Evolutionary conservation across 2,113 vertebrate genomes (phyloP).

Genomic region (Chaenogobius annularis): DNA sequence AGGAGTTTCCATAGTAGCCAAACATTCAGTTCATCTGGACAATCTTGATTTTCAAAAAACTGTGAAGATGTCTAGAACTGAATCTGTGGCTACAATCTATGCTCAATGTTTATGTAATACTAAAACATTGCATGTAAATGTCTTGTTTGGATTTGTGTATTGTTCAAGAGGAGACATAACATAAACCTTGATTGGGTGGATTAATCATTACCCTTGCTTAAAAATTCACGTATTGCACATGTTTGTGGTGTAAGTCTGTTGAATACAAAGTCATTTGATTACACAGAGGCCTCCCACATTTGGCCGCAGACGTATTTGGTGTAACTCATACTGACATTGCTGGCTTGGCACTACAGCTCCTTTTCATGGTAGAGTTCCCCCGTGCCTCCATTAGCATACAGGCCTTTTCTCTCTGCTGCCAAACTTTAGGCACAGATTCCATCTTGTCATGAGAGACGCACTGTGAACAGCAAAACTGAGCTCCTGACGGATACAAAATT

Average conservation of each 20-base stretch:
- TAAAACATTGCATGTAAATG: too few species aligned
- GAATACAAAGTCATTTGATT: slow-evolving; percentile 41
- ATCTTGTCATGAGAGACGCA: slow-evolving; percentile 50
- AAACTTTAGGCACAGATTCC: slow-evolving; percentile 67
- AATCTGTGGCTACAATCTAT: too few species aligned
- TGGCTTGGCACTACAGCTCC: slow-evolving; percentile 40
- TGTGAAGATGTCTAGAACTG: too few species aligned
- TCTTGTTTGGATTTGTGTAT: too few species aligned
- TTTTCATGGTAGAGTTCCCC: slow-evolving; percentile 13
- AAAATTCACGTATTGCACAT: slow-evolving; percentile 4
- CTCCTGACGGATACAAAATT: slow-evolving; percentile 57
- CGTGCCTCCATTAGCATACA: slow-evolving; percentile 60
- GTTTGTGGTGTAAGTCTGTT: slow-evolving; percentile 17
- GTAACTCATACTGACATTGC: slow-evolving; percentile 44
- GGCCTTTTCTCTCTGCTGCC: slow-evolving; percentile 62
- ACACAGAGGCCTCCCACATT: slow-evolving; percentile 43
- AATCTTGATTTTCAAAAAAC: too few species aligned
- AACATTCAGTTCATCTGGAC: too few species aligned
- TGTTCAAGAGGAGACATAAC: too few species aligned
- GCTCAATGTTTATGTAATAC: too few species aligned
- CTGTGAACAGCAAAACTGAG: slow-evolving; percentile 60
- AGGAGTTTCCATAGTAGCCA: too few species aligned
- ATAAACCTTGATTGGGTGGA: too few species aligned
- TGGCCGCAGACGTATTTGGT: slow-evolving; percentile 42
- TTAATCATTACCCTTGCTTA: too few species aligned